Base-by-base conservation (phyloP, 2,888 invertebrate genomes). In the Subacronicta megacephala region DNA sequence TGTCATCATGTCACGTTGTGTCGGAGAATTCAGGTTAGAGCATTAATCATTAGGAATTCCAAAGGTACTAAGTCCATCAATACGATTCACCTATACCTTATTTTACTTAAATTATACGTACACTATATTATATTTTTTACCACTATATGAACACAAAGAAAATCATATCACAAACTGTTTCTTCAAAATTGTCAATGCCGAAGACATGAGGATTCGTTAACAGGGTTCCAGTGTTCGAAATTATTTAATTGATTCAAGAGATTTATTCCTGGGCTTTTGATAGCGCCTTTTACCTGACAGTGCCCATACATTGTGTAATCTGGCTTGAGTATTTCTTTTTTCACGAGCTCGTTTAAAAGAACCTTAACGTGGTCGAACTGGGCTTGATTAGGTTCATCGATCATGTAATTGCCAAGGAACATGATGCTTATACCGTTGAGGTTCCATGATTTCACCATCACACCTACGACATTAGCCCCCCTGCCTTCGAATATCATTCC, bases 401-500 rank as follows among this genome's bases (percentile, higher is more conserved):
- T 54, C 6, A 68, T 72, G 62, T 89, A 93, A 68, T 92, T 82
- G 7, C 93, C 93, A 1, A 93, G 60, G 57, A 93, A 92, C 90
- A 90, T 89, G 9, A 93, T 77, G 6, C 77, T 82, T 41, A 93
- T 84, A 46, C 83, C 82, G 40, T 67, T 84, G 0, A 40, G 33
- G 54, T 93, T 92, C 84, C 83, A 89, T 0, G 70, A 65, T 1
- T 56, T 63, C 5, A 88, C 81, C 89, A 92, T 88, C 0, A 81
- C 89, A 0, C 88, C 87, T 6, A 82, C 46, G 0, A 89, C 75
- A 57, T 92, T 92, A 0, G 89, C 89, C 0, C 93, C 93, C 67
- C 89, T 76, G 0, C 92, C 93, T 77, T 93, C 93, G 53, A 93
- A 93, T 2, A 93, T 49, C 1, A 82, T 65, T 3, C 92, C 93